Conservation (phyloP, 2,888 invertebrate species). For the Standfussiana lucernea region DNA sequence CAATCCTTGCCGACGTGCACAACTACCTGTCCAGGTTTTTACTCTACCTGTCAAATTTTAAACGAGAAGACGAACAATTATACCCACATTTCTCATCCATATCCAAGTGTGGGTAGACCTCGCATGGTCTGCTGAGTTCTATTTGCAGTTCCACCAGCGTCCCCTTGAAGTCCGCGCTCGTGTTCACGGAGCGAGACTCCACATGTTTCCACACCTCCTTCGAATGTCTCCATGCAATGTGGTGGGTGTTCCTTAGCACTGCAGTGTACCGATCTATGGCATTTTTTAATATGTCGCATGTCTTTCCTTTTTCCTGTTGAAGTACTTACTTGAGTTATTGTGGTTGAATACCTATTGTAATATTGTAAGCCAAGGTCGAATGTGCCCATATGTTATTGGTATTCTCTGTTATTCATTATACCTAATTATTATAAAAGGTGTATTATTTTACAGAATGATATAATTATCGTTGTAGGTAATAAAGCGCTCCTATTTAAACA, state of each 20-base stretch:
- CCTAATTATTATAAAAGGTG: neutral
- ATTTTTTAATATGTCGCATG: constrained; percentile 90
- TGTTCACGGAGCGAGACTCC: neutral
- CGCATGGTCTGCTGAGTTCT: constrained; percentile 91
- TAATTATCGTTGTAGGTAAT: neutral
- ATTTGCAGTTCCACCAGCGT: constrained; percentile 88
- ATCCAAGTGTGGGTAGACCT: constrained; percentile 91
- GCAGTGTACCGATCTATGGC: constrained; percentile 69
- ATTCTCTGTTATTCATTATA: neutral
- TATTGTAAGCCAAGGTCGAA: neutral
- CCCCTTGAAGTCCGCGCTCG: constrained; percentile 58
- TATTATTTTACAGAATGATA: neutral
- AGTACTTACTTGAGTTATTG: neutral
- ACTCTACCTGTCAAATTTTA: neutral
- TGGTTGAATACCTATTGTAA: neutral
- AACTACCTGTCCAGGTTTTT: neutral
- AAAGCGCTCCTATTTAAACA: neutral
- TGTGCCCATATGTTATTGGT: neutral
- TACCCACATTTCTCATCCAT: constrained; percentile 95
- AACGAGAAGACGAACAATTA: neutral
- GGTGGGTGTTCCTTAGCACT: constrained; percentile 55
- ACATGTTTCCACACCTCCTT: constrained; percentile 35
- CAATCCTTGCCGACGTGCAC: no score
- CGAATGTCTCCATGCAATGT: constrained; percentile 58
- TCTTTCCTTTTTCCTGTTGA: constrained; percentile 63